Base-by-base conservation (phyloP, 2,888 invertebrate species). In the Strigamia crassipes region DNA sequence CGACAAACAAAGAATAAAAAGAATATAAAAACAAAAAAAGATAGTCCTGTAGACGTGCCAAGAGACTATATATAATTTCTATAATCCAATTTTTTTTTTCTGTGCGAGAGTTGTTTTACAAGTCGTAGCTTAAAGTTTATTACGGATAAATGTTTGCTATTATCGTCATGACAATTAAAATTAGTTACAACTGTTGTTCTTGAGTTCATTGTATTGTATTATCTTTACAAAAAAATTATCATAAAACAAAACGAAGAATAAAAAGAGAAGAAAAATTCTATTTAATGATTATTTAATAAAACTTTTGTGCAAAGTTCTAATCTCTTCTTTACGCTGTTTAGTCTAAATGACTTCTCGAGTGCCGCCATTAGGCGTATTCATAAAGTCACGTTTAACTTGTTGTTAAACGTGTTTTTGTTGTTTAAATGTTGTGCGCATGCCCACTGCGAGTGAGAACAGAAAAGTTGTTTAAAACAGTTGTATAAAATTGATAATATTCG, bases 1-100 rank as follows among this genome's bases (percentile, higher is more conserved):
- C 56, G 56, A 56, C 18, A 18, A 15, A 56, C 56, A 56, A 18
- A 56, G 56, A 46, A n/a, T 56, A 56, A 56, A 18, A 18, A 18
- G n/a, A 56, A 56, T 18, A 56, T 18, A 46, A 46, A 46, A 46
- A 46, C 5, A 46, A n/a, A 46, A 46, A 18, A 18, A 18, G n/a
- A 56, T 56, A 56, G 56, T 56, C 56, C 56, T 18, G 56, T 56
- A 56, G 56, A 56, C 21, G 56, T 56, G 56, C 56, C 56, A 56
- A 56, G 56, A 56, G 56, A 56, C 56, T 56, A 56, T 56, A 56
- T 56, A 56, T 56, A 56, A 56, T 56, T 56, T 56, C 56, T 56
- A 56, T 56, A 56, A 56, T 51, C 56, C 56, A 56, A n/a, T 56
- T 56, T 56, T 21, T 56, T 51, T 56, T 56, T 56, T 56, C 56